Evolutionary conservation across 30 jellyfish, hydroid and myxozoan species (phyloP).

Genomic region (Aurelia aurita complex sp. Pacific): DNA sequence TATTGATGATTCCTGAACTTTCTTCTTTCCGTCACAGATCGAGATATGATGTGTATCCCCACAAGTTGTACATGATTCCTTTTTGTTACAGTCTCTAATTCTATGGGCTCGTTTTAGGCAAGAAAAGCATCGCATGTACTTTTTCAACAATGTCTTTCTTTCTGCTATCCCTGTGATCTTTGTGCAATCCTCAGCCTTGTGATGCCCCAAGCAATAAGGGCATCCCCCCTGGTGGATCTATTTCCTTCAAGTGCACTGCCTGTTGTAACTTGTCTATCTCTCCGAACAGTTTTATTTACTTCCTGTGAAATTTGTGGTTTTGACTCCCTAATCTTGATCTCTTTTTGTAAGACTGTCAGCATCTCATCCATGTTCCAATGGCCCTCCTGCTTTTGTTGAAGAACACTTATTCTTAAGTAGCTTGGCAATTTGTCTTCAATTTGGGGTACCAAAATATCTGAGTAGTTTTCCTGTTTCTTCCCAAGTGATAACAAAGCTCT

Average conservation of each 20-base stretch:
- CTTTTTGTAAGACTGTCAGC: slow-evolving; percentile 24
- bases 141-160: slow-evolving; percentile 1
- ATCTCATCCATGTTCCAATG: slow-evolving; percentile 31
- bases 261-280: not conserved
- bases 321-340: slow-evolving; percentile 28
- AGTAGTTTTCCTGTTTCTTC: slow-evolving; percentile 16
- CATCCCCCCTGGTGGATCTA: slow-evolving; percentile 15
- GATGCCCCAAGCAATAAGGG: slow-evolving; percentile 35
- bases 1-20: not conserved
- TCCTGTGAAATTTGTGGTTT: not conserved
- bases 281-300: not conserved
- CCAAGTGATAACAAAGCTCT: slow-evolving; percentile 40
- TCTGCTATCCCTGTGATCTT: slow-evolving; percentile 14
- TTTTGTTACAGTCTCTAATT: slow-evolving; percentile 1
- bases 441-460: slow-evolving; percentile 7
- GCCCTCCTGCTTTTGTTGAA: slow-evolving; percentile 15
- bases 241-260: not conserved
- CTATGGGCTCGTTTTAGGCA: slow-evolving; percentile 25
- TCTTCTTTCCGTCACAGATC: slow-evolving; percentile 7
- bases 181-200: slow-evolving; percentile 21
- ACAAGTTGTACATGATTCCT: slow-evolving; percentile 5
- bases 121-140: slow-evolving; percentile 25
- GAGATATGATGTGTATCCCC: slow-evolving; percentile 1
- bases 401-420: slow-evolving; percentile 17
- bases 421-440: slow-evolving; percentile 25